Evolutionary conservation across 2,113 vertebrate genomes (phyloP), one percentile per base, ranked within the genome.

Genomic region (Sula dactylatra): DNA sequence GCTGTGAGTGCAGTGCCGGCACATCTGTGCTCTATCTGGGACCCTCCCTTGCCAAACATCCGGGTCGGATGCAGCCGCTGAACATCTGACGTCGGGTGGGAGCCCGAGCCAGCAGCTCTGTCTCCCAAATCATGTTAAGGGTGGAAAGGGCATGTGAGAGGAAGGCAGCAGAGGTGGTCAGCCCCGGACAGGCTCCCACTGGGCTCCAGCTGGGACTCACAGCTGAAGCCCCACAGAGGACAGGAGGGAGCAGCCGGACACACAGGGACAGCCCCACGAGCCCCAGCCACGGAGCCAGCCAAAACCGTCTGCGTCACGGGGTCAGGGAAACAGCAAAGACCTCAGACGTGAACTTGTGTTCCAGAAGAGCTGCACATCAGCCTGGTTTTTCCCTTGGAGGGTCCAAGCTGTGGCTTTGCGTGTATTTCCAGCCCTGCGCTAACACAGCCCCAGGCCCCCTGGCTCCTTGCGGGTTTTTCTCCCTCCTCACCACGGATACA

Each of bases 1-100:
- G 27, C 38, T 32, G 36, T 2, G 3, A 44, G 40, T 3, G 2
- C 56, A 24, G 56, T 4, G 0, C 22, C 2, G 4, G 27, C 42
- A 56, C 13, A n/a, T 38, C 55, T 42, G 50, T 45, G 64, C 55
- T 36, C 17, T 54, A 11, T 32, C 67, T 17, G 26, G 38, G 40
- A 38, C 38, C 47, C 22, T 32, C 10, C 10, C 13, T 15, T 25
- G 36, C 52, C 82, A 84, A 70, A 74, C 29, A 18, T 36, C 82
- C 32, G 3, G 29, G 65, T 54, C 13, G 13, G 50, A 40, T 19
- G 29, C 34, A 27, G 8, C 9, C 7, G 11, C n/a, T 65, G 85
- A 50, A 38, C 14, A 44, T 25, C 67, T 13, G 69, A 19, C 11
- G 10, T 36, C 25, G 8, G 19, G n/a, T 19, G n/a, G 67, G 67